These are phyloP conservation scores for Aphidius colemani DNA, from an alignment of 2,888 invertebrate genomes.

Conservation along the genomic window DNA sequence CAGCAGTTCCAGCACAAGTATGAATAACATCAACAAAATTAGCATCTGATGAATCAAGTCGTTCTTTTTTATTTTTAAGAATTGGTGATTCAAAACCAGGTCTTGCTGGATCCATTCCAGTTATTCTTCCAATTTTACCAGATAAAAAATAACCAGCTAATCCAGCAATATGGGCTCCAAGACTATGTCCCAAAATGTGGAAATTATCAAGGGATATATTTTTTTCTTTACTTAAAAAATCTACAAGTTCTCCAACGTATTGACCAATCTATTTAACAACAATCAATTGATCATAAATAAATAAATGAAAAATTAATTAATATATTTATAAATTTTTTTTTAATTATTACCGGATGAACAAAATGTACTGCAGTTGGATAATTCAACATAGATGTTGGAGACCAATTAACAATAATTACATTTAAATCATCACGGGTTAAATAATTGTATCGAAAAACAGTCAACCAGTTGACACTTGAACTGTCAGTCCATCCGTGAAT, in stretches of 20 bases:
- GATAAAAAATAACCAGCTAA: slow-evolving; percentile 43
- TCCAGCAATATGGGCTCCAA: slow-evolving; percentile 57
- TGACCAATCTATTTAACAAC: slow-evolving; percentile 44
- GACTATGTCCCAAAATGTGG: slow-evolving; percentile 56
- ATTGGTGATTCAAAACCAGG: slow-evolving; percentile 66
- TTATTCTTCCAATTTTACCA: slow-evolving; percentile 57
- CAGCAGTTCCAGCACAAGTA: slow-evolving; percentile 71
- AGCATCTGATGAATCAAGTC: slow-evolving; percentile 70
- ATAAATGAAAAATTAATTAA: background rate
- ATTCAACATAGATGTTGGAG: slow-evolving; percentile 43
- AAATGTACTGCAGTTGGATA: slow-evolving; percentile 44
- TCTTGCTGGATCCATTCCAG: slow-evolving; percentile 70
- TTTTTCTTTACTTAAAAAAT: slow-evolving; percentile 44
- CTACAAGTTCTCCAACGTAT: slow-evolving; percentile 48
- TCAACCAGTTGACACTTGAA: slow-evolving; percentile 47
- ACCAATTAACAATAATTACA: slow-evolving; percentile 64
- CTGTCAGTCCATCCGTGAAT: slow-evolving; percentile 62
- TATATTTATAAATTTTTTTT: background rate
- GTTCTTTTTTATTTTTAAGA: slow-evolving; percentile 51
- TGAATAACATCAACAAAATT: slow-evolving; percentile 76
- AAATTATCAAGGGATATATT: slow-evolving; percentile 43
- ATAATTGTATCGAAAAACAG: slow-evolving; percentile 57
- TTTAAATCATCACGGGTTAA: slow-evolving; percentile 59
- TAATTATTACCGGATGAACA: slow-evolving; percentile 37
- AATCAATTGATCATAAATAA: background rate